A percentile compares a stretch with the other conserved stretches of the same genome.
phyloP scores from a whole-genome alignment of 2,113 vertebrate species.

The Ceyx margarethae region DNA sequence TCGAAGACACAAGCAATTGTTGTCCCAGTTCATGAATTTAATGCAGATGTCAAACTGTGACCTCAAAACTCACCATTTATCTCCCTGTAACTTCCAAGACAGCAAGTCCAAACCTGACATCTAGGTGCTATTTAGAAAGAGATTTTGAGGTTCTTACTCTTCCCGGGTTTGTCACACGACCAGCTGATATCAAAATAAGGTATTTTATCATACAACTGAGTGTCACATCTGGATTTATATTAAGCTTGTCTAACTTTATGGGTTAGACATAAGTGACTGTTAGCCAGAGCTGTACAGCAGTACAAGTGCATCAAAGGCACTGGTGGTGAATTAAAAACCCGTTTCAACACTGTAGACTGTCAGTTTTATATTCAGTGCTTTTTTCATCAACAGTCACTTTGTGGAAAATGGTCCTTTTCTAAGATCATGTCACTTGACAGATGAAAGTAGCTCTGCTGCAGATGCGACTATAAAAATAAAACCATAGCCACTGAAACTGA shows the following conservation, averaged over 20 bases:
- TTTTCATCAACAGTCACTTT: neutral
- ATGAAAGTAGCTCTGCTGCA: constrained; percentile 27
- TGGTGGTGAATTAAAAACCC: neutral
- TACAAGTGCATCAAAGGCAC: neutral
- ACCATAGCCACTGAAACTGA: neutral
- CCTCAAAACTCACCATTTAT: neutral
- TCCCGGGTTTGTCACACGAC: neutral
- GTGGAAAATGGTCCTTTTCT: neutral
- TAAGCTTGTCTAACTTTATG: neutral
- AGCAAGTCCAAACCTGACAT: neutral
- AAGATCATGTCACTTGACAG: neutral
- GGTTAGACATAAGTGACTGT: neutral
- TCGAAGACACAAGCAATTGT: neutral
- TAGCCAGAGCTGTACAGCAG: neutral
- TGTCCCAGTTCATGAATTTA: neutral
- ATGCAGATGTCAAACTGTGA: neutral
- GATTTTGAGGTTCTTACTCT: neutral
- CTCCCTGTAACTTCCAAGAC: neutral
- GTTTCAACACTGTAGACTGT: neutral
- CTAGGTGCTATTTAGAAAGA: neutral
- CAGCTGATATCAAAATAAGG: neutral
- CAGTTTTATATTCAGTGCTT: neutral
- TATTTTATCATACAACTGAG: neutral
- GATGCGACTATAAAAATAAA: constrained; percentile 41
- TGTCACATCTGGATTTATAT: neutral